Conservation (phyloP, 2,113 vertebrate genomes). For the Leucopternis melanops region DNA sequence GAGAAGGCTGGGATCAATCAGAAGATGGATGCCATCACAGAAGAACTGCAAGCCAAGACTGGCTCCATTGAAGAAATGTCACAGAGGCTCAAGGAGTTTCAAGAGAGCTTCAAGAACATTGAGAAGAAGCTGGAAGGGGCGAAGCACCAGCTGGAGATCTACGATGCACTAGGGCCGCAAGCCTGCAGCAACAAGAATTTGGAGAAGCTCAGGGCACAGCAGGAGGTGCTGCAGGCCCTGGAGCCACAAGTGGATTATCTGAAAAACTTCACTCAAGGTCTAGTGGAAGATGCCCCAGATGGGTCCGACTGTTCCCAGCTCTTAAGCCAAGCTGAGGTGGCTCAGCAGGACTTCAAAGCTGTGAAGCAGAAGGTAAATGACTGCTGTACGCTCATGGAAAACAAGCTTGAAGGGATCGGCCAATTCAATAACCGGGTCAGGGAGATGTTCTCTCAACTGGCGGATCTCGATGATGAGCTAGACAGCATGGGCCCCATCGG, state of each 20-base stretch:
- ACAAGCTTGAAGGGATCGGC: slow-evolving; percentile 89
- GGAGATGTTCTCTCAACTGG: slow-evolving; percentile 91
- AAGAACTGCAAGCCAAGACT: slow-evolving; percentile 79
- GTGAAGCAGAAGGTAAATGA: slow-evolving; percentile 84
- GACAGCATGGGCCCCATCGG: slow-evolving; percentile 89
- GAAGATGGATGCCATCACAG: slow-evolving; percentile 82
- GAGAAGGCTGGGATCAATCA: slow-evolving; percentile 90
- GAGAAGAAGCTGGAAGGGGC: slow-evolving; percentile 92
- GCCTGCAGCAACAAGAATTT: slow-evolving; percentile 95
- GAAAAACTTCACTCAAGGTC: slow-evolving; percentile 84
- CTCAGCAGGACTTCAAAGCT: slow-evolving; percentile 80
- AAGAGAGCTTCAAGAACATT: slow-evolving; percentile 88
- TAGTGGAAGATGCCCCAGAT: slow-evolving; percentile 86
- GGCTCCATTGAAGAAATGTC: slow-evolving; percentile 90
- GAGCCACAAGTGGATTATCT: slow-evolving; percentile 91
- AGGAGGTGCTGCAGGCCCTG: slow-evolving; percentile 84
- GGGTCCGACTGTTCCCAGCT: slow-evolving; percentile 79
- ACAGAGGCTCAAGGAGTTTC: slow-evolving; percentile 91
- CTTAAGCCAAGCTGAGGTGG: slow-evolving; percentile 77
- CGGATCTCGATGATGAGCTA: slow-evolving; percentile 92
- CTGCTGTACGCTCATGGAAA: slow-evolving; percentile 84
- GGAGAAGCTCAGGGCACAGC: slow-evolving; percentile 88
- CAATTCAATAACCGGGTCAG: slow-evolving; percentile 87
- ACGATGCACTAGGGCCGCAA: slow-evolving; percentile 90
- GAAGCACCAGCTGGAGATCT: slow-evolving; percentile 92